Evolutionary conservation across 2,797 vertebrate species (phyloP).

Genomic region (Hippoglossus hippoglossus): DNA sequence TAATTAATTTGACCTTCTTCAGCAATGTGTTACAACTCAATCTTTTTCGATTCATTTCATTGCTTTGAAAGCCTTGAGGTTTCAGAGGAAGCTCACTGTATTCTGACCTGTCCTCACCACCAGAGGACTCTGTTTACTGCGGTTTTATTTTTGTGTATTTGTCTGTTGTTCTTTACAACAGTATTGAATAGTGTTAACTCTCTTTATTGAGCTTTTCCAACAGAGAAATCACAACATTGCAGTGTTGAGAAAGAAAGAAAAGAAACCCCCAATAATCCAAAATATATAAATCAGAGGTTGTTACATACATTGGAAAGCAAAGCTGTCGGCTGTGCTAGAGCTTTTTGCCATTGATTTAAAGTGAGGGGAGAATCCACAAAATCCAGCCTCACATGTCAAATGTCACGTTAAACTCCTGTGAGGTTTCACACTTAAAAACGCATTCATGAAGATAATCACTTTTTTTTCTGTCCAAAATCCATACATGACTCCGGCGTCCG

Average conservation of each 20-base stretch:
- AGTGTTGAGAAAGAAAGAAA: too few species aligned
- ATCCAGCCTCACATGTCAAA: background rate
- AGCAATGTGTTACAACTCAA: background rate
- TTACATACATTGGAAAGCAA: too few species aligned
- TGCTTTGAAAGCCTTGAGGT: background rate
- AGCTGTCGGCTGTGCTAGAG: too few species aligned
- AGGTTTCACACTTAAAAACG: conserved; percentile 7
- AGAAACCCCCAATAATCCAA: too few species aligned
- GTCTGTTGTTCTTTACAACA: background rate
- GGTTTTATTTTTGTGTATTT: background rate
- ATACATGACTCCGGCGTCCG: background rate
- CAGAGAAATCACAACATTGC: too few species aligned
- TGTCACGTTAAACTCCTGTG: background rate
- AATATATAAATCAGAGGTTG: too few species aligned
- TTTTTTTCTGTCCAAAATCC: background rate
- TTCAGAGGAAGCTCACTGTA: background rate
- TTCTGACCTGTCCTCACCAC: conserved; percentile 6
- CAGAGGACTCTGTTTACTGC: background rate
- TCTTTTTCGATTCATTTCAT: background rate
- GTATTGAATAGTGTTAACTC: background rate
- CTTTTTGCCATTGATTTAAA: too few species aligned
- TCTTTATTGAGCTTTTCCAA: too few species aligned
- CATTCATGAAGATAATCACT: background rate
- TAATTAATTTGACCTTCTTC: too few species aligned
- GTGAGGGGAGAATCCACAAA: too few species aligned